These are phyloP conservation scores for Trissonchulus latispiculum DNA, from an alignment of 2,888 invertebrate genomes.

Conservation along the genomic window DNA sequence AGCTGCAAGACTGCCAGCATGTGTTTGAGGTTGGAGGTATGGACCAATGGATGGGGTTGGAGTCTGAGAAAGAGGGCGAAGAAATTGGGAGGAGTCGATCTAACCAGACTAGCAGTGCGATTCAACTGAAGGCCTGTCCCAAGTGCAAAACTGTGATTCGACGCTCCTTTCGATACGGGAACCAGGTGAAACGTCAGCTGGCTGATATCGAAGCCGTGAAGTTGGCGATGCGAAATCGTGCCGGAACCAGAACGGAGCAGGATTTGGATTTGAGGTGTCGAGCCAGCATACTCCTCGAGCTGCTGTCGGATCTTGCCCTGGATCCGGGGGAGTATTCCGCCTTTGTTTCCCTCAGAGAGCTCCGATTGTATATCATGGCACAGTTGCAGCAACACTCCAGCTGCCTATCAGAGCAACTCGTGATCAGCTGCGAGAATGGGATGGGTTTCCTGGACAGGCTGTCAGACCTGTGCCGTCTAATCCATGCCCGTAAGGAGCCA, in stretches of 20 bases:
- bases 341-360: background rate
- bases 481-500: no score
- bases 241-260: no score
- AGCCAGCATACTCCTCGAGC: background rate
- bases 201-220: conserved; percentile 42
- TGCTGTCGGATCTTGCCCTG: background rate
- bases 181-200: conserved; percentile 48
- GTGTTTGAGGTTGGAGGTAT: conserved; percentile 44
- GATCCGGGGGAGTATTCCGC: no score
- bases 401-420: no score
- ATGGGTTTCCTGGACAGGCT: no score
- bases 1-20: conserved; percentile 42
- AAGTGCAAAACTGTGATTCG: conserved; percentile 55
- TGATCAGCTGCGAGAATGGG: background rate
- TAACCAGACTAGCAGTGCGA: background rate
- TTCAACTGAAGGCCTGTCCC: conserved; percentile 25
- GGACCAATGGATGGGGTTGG: conserved; percentile 16
- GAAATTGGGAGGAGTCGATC: no score
- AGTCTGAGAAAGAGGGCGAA: conserved; percentile 8
- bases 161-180: conserved; percentile 54
- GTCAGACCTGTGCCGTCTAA: no score
- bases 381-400: no score
- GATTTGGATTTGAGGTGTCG: no score
- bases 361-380: background rate
- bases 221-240: no score